phyloP scores from a whole-genome alignment of 2,888 invertebrate genomes.

The Folsomia candida region DNA sequence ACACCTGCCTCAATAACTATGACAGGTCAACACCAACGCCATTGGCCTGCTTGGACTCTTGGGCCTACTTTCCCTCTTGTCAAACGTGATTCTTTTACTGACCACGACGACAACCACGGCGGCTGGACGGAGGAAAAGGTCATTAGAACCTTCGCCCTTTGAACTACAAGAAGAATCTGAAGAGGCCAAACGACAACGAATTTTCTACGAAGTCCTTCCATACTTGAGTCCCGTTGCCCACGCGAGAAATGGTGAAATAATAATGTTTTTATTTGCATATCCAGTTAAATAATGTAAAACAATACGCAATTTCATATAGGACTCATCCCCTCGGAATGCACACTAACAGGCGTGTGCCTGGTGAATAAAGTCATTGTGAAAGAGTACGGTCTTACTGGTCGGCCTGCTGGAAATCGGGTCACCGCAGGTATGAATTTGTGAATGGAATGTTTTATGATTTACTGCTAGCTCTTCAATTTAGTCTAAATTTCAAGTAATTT shows the following conservation, averaged over 20 bases:
- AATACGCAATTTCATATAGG: no score
- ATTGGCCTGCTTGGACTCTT: constrained; percentile 41
- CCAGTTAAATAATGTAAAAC: no score
- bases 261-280: no score
- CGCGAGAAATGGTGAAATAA: constrained; percentile 30
- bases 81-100: constrained; percentile 30
- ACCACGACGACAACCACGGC: constrained; percentile 37
- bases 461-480: constrained; percentile 19
- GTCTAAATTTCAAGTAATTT: constrained; percentile 24
- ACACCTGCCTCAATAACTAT: no score
- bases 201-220: constrained; percentile 32
- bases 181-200: constrained; percentile 17
- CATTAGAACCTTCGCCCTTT: not conserved
- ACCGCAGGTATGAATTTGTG: constrained; percentile 26
- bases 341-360: constrained; percentile 36
- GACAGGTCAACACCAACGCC: constrained; percentile 39
- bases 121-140: constrained; percentile 17
- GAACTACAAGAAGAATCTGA: constrained; percentile 7
- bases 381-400: constrained; percentile 31
- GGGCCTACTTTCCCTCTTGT: constrained; percentile 34
- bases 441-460: constrained; percentile 24
- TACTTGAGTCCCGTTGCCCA: constrained; percentile 38
- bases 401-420: constrained; percentile 27
- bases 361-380: constrained; percentile 32
- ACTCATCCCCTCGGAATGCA: constrained; percentile 33